These are phyloP conservation scores for Pediacus dermestoides DNA, from an alignment of 2,888 invertebrate species.

Conservation along the genomic window DNA sequence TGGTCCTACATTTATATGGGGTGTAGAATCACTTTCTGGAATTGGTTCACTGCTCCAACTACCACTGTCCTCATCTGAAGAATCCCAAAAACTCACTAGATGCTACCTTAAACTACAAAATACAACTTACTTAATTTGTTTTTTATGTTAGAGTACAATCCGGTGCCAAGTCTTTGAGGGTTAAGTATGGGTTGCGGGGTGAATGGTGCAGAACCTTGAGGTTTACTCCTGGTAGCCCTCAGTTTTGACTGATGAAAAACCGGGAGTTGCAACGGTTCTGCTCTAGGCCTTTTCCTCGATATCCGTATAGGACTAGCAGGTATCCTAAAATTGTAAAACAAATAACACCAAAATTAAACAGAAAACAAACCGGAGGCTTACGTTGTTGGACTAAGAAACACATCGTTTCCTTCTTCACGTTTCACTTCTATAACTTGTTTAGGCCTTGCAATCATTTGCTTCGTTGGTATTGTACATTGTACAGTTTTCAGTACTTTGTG, in stretches of 20 bases:
- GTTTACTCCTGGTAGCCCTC: slow-evolving; percentile 50
- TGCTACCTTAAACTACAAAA: not conserved
- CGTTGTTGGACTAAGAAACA: slow-evolving; percentile 71
- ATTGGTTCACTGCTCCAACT: slow-evolving; percentile 46
- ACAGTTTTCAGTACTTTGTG: slow-evolving; percentile 41
- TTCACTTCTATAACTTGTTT: slow-evolving; percentile 51
- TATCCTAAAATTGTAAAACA: slow-evolving; percentile 55
- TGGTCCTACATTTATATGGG: slow-evolving; percentile 83
- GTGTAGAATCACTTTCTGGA: slow-evolving; percentile 56
- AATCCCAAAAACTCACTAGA: slow-evolving; percentile 8
- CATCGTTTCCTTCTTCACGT: slow-evolving; percentile 67
- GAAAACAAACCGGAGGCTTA: slow-evolving; percentile 41
- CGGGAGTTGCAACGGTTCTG: slow-evolving; percentile 56
- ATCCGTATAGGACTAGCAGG: slow-evolving; percentile 64
- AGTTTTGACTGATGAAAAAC: slow-evolving; percentile 53
- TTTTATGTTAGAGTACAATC: slow-evolving; percentile 61
- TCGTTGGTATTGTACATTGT: slow-evolving; percentile 40
- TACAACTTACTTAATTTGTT: slow-evolving; percentile 24
- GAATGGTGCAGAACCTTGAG: slow-evolving; percentile 61
- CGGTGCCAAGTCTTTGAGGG: slow-evolving; percentile 84
- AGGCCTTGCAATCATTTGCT: slow-evolving; percentile 39
- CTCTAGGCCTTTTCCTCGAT: slow-evolving; percentile 62
- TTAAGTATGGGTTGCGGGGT: slow-evolving; percentile 94
- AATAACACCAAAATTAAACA: not conserved
- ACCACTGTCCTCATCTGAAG: slow-evolving; percentile 40